A percentile compares a stretch with the other conserved stretches of the same genome.
Evolutionary conservation across 2,888 invertebrate species (phyloP).

Genomic region (Idaea dimidiata): DNA sequence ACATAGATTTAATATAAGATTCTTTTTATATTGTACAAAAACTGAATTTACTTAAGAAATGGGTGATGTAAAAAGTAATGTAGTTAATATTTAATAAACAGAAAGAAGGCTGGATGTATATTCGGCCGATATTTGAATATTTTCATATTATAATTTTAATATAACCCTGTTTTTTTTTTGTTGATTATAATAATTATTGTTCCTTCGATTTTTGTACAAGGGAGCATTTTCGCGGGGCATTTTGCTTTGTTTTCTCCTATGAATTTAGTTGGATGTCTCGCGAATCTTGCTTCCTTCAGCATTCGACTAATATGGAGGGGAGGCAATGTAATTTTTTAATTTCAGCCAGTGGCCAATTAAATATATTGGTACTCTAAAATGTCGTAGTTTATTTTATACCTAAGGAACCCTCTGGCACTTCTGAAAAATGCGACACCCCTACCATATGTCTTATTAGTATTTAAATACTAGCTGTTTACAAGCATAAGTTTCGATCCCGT

Average conservation of each 20-base stretch:
- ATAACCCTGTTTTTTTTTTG: conserved; percentile 79
- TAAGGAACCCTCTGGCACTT: not conserved
- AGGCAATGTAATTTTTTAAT: conserved; percentile 75
- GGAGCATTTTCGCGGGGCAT: conserved; percentile 45
- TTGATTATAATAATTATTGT: conserved; percentile 57
- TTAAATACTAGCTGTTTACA: too few species aligned
- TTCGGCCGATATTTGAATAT: conserved; percentile 79
- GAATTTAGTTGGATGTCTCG: conserved; percentile 22
- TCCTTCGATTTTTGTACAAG: conserved; percentile 73
- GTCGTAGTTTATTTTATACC: conserved; percentile 62
- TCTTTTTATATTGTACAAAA: conserved; percentile 82
- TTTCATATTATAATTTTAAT: conserved; percentile 82
- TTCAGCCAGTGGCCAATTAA: conserved; percentile 80
- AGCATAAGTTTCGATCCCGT: too few species aligned
- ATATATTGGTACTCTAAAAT: conserved; percentile 75
- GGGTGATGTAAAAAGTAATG: conserved; percentile 81
- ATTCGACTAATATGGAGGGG: conserved; percentile 61
- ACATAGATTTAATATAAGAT: conserved; percentile 71
- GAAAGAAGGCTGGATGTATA: conserved; percentile 75
- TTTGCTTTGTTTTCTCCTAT: conserved; percentile 20
- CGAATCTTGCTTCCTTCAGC: conserved; percentile 51
- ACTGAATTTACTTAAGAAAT: conserved; percentile 81
- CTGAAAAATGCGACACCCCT: not conserved
- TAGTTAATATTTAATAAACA: conserved; percentile 80
- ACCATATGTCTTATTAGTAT: not conserved